A percentile compares a stretch with the other conserved stretches of the same genome.
These are phyloP conservation scores for Amia ocellicauda DNA, from an alignment of 2,113 vertebrate species.

Conservation along the genomic window DNA sequence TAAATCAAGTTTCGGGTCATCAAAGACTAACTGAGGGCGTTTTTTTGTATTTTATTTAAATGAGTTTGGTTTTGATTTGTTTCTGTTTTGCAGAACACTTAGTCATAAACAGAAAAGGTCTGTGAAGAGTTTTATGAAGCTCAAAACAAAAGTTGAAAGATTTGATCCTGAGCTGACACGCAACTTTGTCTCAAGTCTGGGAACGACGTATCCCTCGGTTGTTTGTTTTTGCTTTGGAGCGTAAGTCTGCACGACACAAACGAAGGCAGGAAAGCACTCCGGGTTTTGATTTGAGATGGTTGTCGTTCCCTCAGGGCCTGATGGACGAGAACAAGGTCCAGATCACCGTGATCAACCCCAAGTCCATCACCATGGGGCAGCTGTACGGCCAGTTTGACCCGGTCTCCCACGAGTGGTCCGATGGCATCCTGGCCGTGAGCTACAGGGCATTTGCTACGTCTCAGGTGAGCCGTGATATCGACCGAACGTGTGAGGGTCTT, in stretches of 20 bases:
- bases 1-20: not conserved
- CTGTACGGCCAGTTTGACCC: conserved; percentile 85
- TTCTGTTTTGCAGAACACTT: no score
- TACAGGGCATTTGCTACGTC: conserved; percentile 80
- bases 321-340: conserved; percentile 88
- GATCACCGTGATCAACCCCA: conserved; percentile 86
- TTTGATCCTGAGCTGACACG: no score
- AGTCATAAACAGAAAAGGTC: no score
- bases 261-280: not conserved
- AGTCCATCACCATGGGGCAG: conserved; percentile 87
- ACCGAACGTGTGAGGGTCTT: no score
- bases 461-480: conserved; percentile 55
- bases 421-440: conserved; percentile 82
- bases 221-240: conserved; percentile 12
- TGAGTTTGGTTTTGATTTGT: no score
- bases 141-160: no score
- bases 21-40: no score
- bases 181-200: no score
- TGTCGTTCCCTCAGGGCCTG: conserved; percentile 59
- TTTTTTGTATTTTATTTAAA: no score
- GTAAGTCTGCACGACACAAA: not conserved
- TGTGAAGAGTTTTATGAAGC: no score
- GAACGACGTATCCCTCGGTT: not conserved
- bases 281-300: not conserved
- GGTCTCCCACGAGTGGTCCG: conserved; percentile 87